Percentiles rank a stretch among this genome's conserved stretches.
Conservation (phyloP, 2,797 vertebrate species). For the Toxotes lorentzi region DNA sequence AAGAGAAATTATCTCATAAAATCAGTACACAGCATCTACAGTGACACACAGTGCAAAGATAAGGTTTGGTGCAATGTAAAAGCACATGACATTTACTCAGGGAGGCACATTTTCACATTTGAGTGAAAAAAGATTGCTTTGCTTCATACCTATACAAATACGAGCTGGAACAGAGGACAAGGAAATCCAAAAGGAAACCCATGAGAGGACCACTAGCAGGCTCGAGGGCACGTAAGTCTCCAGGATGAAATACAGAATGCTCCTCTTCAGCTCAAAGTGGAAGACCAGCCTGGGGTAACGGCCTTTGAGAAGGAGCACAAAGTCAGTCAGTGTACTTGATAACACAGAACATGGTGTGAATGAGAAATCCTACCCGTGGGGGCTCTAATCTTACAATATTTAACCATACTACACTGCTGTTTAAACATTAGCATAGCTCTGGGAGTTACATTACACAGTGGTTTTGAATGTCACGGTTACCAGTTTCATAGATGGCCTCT, state of each 20-base stretch:
- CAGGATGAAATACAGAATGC: conserved; percentile 94
- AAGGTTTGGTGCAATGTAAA: background rate
- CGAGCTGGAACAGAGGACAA: conserved; percentile 93
- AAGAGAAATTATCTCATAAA: background rate
- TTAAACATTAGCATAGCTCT: background rate
- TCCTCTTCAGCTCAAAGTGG: conserved; percentile 93
- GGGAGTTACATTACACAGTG: background rate
- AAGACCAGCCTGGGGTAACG: conserved; percentile 92
- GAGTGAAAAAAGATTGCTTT: background rate
- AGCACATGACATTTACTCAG: background rate
- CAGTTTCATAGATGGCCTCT: conserved; percentile 94
- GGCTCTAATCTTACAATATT: background rate
- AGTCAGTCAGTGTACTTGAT: background rate
- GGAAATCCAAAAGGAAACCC: conserved; percentile 96
- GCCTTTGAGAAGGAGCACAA: conserved; percentile 74
- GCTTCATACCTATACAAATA: conserved; percentile 90
- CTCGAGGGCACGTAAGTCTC: conserved; percentile 94
- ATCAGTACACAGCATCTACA: background rate
- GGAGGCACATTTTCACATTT: background rate
- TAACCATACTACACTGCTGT: background rate
- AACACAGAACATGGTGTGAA: background rate
- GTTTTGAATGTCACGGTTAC: conserved; percentile 64
- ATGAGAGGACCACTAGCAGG: conserved; percentile 92
- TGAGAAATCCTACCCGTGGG: background rate
- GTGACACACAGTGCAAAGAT: background rate